phyloP scores from a whole-genome alignment of 2,113 vertebrate species.

The Menura novaehollandiae region DNA sequence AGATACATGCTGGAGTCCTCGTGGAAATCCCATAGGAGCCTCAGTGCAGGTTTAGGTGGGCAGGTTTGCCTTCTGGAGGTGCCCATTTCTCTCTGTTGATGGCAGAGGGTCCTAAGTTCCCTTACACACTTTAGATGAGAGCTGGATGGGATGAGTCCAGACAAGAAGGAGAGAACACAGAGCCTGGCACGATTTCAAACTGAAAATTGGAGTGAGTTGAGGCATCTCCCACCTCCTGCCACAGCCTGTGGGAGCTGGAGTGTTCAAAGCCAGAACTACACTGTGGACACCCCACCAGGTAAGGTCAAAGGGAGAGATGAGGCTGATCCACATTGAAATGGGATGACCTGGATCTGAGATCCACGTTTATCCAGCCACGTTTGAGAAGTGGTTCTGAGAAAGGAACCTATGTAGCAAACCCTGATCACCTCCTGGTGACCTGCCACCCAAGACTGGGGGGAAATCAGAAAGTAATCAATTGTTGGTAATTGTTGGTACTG shows the following conservation, averaged over 20 bases:
- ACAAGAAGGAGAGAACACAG: background rate
- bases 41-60: background rate
- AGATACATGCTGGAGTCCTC: background rate
- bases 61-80: background rate
- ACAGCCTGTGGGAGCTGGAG: background rate
- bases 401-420: background rate
- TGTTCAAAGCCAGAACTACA: background rate
- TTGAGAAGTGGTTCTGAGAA: background rate
- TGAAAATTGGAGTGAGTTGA: background rate
- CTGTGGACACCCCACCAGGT: background rate
- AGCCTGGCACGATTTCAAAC: background rate
- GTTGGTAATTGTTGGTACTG: background rate
- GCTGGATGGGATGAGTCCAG: background rate
- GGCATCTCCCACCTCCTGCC: background rate
- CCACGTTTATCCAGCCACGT: background rate
- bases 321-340: rapidly evolving
- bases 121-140: background rate
- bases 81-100: background rate
- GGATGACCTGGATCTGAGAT: background rate
- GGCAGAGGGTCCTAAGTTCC: background rate
- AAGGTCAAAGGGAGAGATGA: background rate
- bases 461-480: background rate
- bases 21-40: background rate
- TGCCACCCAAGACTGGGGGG: background rate
- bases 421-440: background rate